Conservation (phyloP, 2,888 invertebrate species). For the Drosophila borborema region DNA sequence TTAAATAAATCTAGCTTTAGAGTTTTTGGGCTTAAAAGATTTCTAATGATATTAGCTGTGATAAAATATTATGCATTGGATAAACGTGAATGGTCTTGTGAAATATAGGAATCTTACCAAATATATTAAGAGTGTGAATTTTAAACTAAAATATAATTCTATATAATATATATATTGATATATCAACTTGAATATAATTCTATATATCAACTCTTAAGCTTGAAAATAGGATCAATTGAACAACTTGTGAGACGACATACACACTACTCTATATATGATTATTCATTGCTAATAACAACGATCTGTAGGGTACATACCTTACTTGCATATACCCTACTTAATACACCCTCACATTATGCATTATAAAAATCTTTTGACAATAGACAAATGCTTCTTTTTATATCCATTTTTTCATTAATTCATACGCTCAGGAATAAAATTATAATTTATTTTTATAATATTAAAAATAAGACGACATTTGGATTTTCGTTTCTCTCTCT, state of each 20-base stretch:
- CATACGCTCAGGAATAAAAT: conserved; percentile 54
- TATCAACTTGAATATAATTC: too few relatives aligned
- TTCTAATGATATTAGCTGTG: too few relatives aligned
- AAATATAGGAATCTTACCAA: too few relatives aligned
- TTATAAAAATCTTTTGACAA: neutral
- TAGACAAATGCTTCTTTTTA: neutral
- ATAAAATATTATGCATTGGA: too few relatives aligned
- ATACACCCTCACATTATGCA: too few relatives aligned
- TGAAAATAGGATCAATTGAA: too few relatives aligned
- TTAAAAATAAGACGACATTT: conserved; percentile 52
- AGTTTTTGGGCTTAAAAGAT: neutral
- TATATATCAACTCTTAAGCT: neutral
- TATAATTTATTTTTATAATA: conserved; percentile 74
- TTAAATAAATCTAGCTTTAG: neutral
- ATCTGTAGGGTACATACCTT: neutral
- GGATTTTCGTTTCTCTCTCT: neutral
- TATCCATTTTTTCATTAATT: conserved; percentile 2
- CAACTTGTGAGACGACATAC: too few relatives aligned
- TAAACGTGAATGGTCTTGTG: too few relatives aligned
- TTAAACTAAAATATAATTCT: too few relatives aligned
- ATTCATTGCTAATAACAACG: neutral
- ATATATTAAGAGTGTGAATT: too few relatives aligned
- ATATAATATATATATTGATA: too few relatives aligned
- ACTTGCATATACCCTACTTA: too few relatives aligned
- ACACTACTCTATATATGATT: neutral